Conservation (phyloP, 2,113 vertebrate species). For the Tupaia tana region DNA sequence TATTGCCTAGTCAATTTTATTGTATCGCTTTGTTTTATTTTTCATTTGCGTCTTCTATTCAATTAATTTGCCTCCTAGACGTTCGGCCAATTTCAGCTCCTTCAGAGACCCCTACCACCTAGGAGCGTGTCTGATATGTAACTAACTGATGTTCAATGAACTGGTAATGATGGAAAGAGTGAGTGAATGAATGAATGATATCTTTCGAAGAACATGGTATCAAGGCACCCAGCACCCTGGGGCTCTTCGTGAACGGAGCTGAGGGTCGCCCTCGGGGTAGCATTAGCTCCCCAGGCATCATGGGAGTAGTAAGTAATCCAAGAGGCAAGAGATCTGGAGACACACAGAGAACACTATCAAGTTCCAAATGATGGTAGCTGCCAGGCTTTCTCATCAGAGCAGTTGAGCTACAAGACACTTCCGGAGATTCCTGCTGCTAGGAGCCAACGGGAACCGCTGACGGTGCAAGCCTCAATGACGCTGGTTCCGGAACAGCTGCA, state of each 20-base stretch:
- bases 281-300: neutral
- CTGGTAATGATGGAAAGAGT: neutral
- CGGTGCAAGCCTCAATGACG: neutral
- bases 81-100: neutral
- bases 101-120: neutral
- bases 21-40: neutral
- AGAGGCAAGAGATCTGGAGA: neutral
- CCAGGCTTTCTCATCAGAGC: neutral
- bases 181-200: neutral
- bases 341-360: neutral
- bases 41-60: neutral
- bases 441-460: neutral
- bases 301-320: rapidly evolving
- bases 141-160: neutral
- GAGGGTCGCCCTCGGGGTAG: neutral
- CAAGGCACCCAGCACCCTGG: neutral
- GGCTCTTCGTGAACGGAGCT: rapidly evolving
- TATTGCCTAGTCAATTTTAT: neutral
- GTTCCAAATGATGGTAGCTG: neutral
- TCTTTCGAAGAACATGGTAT: neutral
- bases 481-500: neutral
- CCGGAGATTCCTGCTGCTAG: neutral
- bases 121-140: neutral
- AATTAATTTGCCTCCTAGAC: neutral
- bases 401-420: neutral